Base-by-base conservation (phyloP, 2,797 vertebrate genomes). In the Linurgus olivaceus region DNA sequence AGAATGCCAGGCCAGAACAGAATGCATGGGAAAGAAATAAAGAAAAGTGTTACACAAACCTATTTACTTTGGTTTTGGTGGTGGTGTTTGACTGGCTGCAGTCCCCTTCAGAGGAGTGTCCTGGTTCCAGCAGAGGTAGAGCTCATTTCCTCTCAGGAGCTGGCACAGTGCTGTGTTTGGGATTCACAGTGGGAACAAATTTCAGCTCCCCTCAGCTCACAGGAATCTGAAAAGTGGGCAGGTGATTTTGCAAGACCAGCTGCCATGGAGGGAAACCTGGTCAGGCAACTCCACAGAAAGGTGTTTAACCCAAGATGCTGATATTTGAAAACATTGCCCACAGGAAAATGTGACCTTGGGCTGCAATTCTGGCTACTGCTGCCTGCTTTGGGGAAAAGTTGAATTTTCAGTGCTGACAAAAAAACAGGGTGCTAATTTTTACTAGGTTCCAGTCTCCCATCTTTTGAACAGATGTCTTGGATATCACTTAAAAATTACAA, bases 201-300 rank as follows among this genome's bases (percentile, higher is more conserved):
- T 0, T 37, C 35, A 80, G 9, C 33, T 59, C 38, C n/a, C 38
- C 29, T 23, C 29, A 37, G 7, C 17, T 42, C n/a, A 44, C 0
- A n/a, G 31, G 51, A 65, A 77, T 48, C 48, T 29, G 37, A 25
- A 35, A 80, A 77, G 6, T 35, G n/a, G 15, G 28, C 19, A 45
- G 54, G 9, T 24, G 62, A n/a, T 38, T 76, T 52, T 52, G 28
- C 10, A 11, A 67, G 15, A 20, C 6, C 31, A 23, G 1, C 38
- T 45, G 28, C 16, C 24, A 29, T 17, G 38, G 45, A 38, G 44
- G 54, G 11, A 37, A 47, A 28, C 24, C 18, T 85, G 62, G 13
- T 11, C 33, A 68, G 19, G 16, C 38, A 67, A 11, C 18, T 67
- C 37, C 21, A 13, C 19, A 14, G 28, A 17, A 68, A 33, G 0